Evolutionary conservation across 2,888 invertebrate species (phyloP), one percentile per base, ranked within the genome.

Genomic region (Ochropleura leucogaster): DNA sequence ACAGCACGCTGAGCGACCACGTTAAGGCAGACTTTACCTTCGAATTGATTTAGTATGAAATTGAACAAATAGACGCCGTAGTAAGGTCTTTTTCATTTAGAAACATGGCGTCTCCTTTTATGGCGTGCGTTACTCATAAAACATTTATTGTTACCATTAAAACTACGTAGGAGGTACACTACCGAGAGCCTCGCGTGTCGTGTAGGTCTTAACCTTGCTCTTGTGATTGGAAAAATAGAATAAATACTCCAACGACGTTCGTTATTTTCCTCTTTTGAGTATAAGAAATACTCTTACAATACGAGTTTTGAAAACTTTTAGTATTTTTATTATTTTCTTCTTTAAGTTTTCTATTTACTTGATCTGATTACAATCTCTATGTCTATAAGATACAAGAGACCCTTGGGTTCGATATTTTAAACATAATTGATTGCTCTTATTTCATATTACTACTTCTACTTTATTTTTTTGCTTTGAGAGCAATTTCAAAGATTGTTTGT

Each of bases 61-160:
- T 44, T 9, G 40, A 30, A 55, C 16, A 49, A 40, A 16, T 40
- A 30, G n/a, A 46, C 18, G 7, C 18, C 55, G 18, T 9, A 20
- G 49, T 59, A 12, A 30, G 10, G 47, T 62, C 9, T 42, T 53
- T 77, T 74, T 73, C n/a, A 51, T 73, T 67, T 57, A n/a, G 12
- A 46, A 66, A 49, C 62, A 40, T 42, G 30, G 12, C 57, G 30
- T 66, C 40, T 47, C 40, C 20, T 77, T 82, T 82, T 68, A 78
- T 40, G 60, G 57, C 53, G 55, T 67, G 47, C 47, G 53, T 47
- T 20, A 30, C 20, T 30, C 66, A 64, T 82, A 82, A 82, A 82
- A 82, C 60, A 78, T 77, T 82, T 72, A 80, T 49, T 66, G 70
- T 46, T 63, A 47, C 53, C 62, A 53, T 68, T 64, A 76, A 70